Percentiles rank a stretch among this genome's conserved stretches.
These are phyloP conservation scores for Megathymus violae DNA, from an alignment of 1,140 invertebrate genomes.

Conservation along the genomic window DNA sequence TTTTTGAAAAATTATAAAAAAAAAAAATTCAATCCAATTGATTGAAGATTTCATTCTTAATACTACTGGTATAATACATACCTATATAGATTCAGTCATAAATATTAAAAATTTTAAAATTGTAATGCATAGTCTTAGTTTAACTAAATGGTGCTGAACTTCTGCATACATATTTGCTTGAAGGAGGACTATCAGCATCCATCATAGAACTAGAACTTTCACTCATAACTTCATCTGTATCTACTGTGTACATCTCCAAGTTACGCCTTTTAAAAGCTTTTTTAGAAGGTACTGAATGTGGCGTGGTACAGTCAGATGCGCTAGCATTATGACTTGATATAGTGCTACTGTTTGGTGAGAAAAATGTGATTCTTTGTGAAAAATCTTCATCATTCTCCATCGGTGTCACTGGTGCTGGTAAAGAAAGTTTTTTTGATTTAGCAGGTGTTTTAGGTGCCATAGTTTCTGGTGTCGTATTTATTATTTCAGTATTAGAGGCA, in stretches of 20 bases:
- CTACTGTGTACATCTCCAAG: conserved; percentile 67
- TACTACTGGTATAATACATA: no score
- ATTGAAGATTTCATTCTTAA: no score
- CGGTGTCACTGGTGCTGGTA: conserved; percentile 71
- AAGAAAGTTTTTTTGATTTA: conserved; percentile 60
- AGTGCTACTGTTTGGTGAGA: conserved; percentile 47
- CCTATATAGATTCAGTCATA: no score
- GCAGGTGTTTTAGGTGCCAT: conserved; percentile 51
- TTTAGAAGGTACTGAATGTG: conserved; percentile 57
- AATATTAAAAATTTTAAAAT: no score
- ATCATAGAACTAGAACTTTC: conserved; percentile 45
- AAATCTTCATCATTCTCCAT: conserved; percentile 52
- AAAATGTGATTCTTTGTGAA: conserved; percentile 45
- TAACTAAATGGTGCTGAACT: conserved; percentile 6
- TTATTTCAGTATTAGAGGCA: neutral
- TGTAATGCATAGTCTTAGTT: no score
- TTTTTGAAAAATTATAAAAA: no score
- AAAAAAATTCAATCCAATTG: no score
- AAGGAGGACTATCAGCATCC: conserved; percentile 54
- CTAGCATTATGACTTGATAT: conserved; percentile 45
- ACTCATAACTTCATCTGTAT: conserved; percentile 51
- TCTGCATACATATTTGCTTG: conserved; percentile 55
- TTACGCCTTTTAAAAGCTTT: conserved; percentile 80
- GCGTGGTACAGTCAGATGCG: conserved; percentile 54
- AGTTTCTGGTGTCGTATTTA: conserved; percentile 10